These are phyloP conservation scores for Peromyscus polionotus DNA, from an alignment of 2,113 vertebrate genomes.

Conservation along the genomic window DNA sequence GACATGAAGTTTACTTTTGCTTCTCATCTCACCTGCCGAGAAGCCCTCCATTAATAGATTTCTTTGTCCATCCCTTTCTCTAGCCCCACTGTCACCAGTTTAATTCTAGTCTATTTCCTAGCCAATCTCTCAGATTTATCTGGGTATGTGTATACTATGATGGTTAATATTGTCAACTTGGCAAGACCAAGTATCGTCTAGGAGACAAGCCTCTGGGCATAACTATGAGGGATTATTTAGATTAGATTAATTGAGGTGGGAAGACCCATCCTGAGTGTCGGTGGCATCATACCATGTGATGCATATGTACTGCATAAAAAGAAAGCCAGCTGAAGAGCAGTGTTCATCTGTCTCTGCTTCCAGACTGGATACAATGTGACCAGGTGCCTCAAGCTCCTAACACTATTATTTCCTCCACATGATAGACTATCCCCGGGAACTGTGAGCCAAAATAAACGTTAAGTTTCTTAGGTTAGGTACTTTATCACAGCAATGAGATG, in stretches of 20 bases:
- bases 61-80: not conserved
- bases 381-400: not conserved
- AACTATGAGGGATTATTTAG: not conserved
- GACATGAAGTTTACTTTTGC: constrained; percentile 11
- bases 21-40: not conserved
- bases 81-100: not conserved
- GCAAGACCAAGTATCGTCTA: not conserved
- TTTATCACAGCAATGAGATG: not conserved
- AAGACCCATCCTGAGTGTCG: not conserved
- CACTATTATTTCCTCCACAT: not conserved
- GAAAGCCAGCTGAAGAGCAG: not conserved
- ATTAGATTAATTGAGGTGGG: not conserved
- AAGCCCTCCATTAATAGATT: not conserved
- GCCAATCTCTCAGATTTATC: not conserved
- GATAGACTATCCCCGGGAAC: not conserved
- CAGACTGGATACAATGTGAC: no score
- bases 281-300: no score
- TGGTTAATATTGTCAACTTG: not conserved
- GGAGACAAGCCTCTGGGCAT: not conserved
- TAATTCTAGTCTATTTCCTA: constrained; percentile 10
- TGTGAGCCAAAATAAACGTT: not conserved
- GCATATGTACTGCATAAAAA: not conserved
- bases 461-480: not conserved
- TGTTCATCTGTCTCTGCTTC: not conserved
- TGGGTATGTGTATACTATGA: not conserved